These are phyloP conservation scores for Uromys caudimaculatus DNA, from an alignment of 2,797 vertebrate genomes.

Conservation along the genomic window DNA sequence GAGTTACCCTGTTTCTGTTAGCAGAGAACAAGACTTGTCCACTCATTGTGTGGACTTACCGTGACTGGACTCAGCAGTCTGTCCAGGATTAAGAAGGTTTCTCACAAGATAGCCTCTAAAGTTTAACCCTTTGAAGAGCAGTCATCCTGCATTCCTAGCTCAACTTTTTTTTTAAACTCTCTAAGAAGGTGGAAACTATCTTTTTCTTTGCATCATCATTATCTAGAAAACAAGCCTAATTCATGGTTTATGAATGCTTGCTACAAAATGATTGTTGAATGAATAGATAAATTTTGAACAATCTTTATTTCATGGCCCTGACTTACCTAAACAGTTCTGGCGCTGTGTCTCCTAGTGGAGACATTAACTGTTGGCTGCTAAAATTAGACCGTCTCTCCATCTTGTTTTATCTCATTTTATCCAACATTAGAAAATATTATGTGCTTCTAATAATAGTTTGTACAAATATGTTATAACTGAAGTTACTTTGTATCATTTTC, in stretches of 20 bases:
- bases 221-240: not conserved
- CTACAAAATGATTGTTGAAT: constrained; percentile 2
- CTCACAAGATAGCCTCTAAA: not conserved
- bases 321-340: not conserved
- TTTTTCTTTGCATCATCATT: not conserved
- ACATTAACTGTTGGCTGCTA: not conserved
- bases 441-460: constrained; percentile 13
- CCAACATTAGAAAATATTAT: not conserved
- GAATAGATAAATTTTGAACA: not conserved
- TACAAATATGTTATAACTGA: constrained; percentile 75
- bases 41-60: not conserved
- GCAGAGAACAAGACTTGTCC: not conserved
- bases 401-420: constrained; percentile 40
- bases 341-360: not conserved
- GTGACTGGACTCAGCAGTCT: not conserved
- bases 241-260: not conserved
- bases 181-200: not conserved
- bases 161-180: not conserved
- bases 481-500: constrained; percentile 79
- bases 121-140: not conserved
- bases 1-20: not conserved
- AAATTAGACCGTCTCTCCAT: not conserved
- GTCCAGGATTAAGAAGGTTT: not conserved
- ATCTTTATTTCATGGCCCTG: not conserved
- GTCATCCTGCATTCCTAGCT: not conserved